Evolutionary conservation across 2,113 vertebrate genomes (phyloP).

Genomic region (Aix galericulata): DNA sequence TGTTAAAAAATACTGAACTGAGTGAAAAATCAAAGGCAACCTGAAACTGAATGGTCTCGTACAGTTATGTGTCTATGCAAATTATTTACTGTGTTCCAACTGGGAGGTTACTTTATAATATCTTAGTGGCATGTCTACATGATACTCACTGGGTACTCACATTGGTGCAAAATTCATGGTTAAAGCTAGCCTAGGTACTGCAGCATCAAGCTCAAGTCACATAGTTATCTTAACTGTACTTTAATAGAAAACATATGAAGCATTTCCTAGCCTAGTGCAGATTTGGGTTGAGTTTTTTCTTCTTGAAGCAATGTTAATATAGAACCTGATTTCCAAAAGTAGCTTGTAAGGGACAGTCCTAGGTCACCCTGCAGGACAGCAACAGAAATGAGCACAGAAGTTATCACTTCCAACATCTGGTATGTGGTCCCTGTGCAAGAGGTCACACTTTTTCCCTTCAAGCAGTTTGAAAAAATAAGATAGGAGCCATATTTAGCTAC

Average conservation of each 20-base stretch:
- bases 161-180: background rate
- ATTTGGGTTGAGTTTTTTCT: background rate
- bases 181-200: background rate
- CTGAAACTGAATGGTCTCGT: background rate
- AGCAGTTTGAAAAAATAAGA: background rate
- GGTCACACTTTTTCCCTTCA: background rate
- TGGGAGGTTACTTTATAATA: background rate
- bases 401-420: background rate
- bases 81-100: background rate
- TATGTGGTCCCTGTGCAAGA: background rate
- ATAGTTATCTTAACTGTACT: background rate
- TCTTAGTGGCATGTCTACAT: background rate
- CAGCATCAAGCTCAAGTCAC: background rate
- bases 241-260: background rate
- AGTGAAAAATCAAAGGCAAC: background rate
- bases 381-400: background rate
- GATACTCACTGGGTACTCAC: background rate
- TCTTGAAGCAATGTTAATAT: background rate
- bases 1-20: background rate
- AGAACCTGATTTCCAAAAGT: background rate
- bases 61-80: background rate
- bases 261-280: background rate
- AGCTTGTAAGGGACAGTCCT: background rate
- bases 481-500: slow-evolving; percentile 9
- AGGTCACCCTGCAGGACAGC: background rate